phyloP scores from a whole-genome alignment of 2,888 invertebrate genomes.

The Tachina fera region DNA sequence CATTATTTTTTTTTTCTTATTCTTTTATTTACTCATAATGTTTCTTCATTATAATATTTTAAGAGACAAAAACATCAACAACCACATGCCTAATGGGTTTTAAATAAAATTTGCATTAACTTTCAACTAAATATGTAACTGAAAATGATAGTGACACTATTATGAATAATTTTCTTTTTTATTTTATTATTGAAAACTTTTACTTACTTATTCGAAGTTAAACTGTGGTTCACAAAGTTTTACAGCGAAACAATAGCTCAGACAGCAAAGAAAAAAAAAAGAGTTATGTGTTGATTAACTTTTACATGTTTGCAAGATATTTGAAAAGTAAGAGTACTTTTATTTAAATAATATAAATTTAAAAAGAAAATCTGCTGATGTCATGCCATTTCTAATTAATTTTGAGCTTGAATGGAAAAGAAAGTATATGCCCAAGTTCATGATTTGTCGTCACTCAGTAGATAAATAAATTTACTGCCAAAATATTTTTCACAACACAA shows the following conservation, averaged over 20 bases:
- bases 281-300: slow-evolving; percentile 2
- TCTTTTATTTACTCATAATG: neutral
- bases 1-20: slow-evolving; percentile 8
- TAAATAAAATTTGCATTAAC: slow-evolving; percentile 66
- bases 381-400: slow-evolving; percentile 20
- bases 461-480: neutral
- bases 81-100: slow-evolving; percentile 32
- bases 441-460: neutral
- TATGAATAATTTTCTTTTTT: slow-evolving; percentile 40
- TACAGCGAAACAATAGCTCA: too few relatives aligned
- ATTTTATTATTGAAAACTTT: slow-evolving; percentile 30
- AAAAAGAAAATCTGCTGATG: neutral
- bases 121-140: slow-evolving; percentile 50
- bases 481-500: too few relatives aligned
- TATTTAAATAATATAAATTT: neutral
- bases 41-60: neutral
- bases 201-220: slow-evolving; percentile 38
- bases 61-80: neutral
- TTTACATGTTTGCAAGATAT: slow-evolving; percentile 4
- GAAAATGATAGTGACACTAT: slow-evolving; percentile 59
- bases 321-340: slow-evolving; percentile 52
- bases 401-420: neutral
- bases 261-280: neutral
- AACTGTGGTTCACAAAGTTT: slow-evolving; percentile 14
- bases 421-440: neutral